Evolutionary conservation across 1,140 invertebrate genomes (phyloP).

Genomic region (Neodiprion virginianus): DNA sequence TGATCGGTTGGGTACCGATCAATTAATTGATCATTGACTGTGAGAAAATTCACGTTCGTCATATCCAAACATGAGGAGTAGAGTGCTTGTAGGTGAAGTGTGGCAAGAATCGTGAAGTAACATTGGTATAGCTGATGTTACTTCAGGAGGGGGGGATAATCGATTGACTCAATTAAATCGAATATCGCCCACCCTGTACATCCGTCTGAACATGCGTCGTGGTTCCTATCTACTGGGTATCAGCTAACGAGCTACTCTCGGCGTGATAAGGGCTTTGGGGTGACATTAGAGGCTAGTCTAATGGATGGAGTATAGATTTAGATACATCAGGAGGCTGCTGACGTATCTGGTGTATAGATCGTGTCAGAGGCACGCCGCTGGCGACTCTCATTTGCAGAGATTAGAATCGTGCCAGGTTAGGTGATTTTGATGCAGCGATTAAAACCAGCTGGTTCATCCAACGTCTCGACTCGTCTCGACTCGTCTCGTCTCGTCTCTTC

Average conservation of each 20-base stretch:
- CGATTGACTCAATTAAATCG: no score
- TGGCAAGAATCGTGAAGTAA: no score
- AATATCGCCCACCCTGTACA: no score
- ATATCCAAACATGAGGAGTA: no score
- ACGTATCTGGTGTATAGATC: slow-evolving; percentile 52
- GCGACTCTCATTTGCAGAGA: slow-evolving; percentile 14
- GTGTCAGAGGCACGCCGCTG: slow-evolving; percentile 49
- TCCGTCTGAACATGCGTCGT: neutral
- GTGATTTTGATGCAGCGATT: neutral
- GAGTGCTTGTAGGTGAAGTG: no score
- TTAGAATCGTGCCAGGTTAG: neutral
- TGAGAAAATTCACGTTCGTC: no score
- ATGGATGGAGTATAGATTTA: slow-evolving; percentile 57
- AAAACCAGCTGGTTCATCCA: neutral
- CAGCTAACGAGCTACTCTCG: neutral
- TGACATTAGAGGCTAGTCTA: slow-evolving; percentile 41
- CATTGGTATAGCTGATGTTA: no score
- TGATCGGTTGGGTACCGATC: no score
- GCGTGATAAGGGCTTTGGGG: neutral
- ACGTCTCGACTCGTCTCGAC: slow-evolving; percentile 5
- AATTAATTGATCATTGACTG: no score
- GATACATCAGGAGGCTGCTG: slow-evolving; percentile 52
- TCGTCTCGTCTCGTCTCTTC: slow-evolving; percentile 20
- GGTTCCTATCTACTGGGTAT: neutral
- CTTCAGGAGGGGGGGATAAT: no score